phyloP scores from a whole-genome alignment of 1,140 invertebrate genomes.

The Lepeophtheirus salmonis region DNA sequence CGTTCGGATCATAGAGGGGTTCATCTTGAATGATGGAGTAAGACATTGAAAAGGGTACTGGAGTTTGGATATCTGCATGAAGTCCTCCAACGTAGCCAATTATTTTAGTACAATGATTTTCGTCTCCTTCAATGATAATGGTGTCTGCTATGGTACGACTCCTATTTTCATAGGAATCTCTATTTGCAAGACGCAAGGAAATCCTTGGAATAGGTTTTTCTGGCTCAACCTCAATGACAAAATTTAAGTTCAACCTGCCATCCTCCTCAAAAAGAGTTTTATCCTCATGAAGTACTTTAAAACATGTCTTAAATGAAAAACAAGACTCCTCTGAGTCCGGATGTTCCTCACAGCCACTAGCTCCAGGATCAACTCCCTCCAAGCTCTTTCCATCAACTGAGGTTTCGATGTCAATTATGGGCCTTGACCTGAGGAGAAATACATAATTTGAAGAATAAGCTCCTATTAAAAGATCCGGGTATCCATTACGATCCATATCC shows the following conservation, averaged over 20 bases:
- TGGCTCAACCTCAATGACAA: conserved; percentile 55
- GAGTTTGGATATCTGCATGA: conserved; percentile 29
- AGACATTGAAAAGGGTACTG: conserved; percentile 47
- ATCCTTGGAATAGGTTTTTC: conserved; percentile 62
- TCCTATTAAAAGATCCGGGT: conserved; percentile 35
- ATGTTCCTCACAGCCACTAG: conserved; percentile 45
- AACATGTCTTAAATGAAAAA: conserved; percentile 71
- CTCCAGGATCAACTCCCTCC: conserved; percentile 57
- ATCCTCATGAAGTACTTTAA: conserved; percentile 47
- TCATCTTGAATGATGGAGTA: conserved; percentile 55
- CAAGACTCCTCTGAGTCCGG: conserved; percentile 47
- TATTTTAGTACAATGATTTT: conserved; percentile 1
- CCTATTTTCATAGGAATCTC: not conserved
- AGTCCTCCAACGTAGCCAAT: not conserved
- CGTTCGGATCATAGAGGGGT: conserved; percentile 33
- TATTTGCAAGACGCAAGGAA: conserved; percentile 35
- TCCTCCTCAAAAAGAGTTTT: too few species aligned
- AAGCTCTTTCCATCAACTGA: conserved; percentile 38
- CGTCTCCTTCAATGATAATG: not conserved
- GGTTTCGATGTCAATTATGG: conserved; percentile 59
- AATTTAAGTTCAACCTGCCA: conserved; percentile 38
- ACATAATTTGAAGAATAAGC: conserved; percentile 12
- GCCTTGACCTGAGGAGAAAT: conserved; percentile 38
- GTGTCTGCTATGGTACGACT: not conserved
- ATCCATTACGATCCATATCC: conserved; percentile 75